phyloP scores from a whole-genome alignment of 2,797 vertebrate genomes.

The Onychomys torridus region DNA sequence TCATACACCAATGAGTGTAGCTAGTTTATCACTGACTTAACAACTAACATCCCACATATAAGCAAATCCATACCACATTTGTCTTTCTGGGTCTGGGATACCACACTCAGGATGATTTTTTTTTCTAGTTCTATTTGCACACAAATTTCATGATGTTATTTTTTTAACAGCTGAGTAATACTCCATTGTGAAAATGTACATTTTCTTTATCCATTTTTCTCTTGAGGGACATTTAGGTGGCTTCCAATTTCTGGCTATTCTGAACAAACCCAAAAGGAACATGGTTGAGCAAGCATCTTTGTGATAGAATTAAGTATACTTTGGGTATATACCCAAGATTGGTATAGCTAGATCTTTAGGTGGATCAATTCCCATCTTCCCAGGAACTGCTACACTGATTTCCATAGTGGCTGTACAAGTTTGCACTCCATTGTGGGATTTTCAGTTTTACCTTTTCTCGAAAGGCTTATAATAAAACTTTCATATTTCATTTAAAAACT shows the following conservation, averaged over 20 bases:
- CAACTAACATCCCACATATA: too few species aligned
- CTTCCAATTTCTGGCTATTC: neutral
- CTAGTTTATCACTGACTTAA: too few species aligned
- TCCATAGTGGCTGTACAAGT: neutral
- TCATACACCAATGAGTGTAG: too few species aligned
- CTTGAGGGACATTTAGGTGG: neutral
- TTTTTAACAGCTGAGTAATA: neutral
- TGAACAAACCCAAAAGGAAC: neutral
- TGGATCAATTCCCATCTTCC: neutral
- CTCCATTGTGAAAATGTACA: neutral
- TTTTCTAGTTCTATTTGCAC: too few species aligned
- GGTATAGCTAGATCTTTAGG: neutral
- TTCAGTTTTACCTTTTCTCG: neutral
- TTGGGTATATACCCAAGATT: neutral
- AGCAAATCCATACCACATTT: too few species aligned
- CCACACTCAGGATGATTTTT: too few species aligned
- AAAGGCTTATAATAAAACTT: neutral
- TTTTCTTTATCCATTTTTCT: neutral
- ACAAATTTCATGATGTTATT: too few species aligned
- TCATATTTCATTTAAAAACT: neutral
- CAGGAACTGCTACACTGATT: neutral
- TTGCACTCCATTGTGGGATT: neutral
- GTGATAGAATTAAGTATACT: neutral
- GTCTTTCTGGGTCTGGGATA: too few species aligned
- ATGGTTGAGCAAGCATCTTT: neutral